Conservation (phyloP, 2,113 vertebrate genomes). For the Lophura nycthemera region DNA sequence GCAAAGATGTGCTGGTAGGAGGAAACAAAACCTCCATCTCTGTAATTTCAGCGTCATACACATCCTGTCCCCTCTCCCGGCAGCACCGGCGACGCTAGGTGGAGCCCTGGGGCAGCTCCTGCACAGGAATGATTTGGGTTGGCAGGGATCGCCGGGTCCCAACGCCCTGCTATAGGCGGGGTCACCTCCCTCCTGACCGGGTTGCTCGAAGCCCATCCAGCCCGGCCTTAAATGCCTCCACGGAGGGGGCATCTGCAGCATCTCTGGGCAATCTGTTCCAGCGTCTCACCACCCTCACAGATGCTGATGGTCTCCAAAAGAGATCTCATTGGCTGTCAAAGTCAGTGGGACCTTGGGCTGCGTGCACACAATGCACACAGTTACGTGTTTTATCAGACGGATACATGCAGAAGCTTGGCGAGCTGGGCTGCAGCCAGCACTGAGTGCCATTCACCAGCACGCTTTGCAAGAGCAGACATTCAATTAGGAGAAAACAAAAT, state of each 20-base stretch:
- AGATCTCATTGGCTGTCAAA: not conserved
- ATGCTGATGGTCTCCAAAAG: conserved; percentile 32
- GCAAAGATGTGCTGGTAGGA: not conserved
- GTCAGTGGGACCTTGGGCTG: not conserved
- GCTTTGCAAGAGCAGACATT: conserved; percentile 22
- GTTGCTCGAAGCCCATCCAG: no score
- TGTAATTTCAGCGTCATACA: not conserved
- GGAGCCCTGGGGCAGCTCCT: not conserved
- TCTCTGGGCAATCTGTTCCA: no score
- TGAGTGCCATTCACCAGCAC: not conserved
- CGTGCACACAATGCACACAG: fast-evolving
- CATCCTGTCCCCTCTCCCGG: no score
- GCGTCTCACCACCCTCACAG: not conserved
- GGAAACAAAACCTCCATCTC: not conserved
- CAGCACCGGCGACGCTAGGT: not conserved
- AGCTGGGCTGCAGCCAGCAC: conserved; percentile 12
- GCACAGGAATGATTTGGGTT: not conserved
- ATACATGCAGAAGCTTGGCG: not conserved
- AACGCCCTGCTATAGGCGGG: no score
- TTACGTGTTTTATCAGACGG: not conserved
- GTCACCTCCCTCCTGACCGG: no score
- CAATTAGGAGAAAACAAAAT: conserved; percentile 45
- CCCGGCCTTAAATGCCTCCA: no score
- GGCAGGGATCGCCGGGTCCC: no score
- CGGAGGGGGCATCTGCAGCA: no score